phyloP scores from a whole-genome alignment of 1,140 invertebrate species.

The Brachionus paranguensis region DNA sequence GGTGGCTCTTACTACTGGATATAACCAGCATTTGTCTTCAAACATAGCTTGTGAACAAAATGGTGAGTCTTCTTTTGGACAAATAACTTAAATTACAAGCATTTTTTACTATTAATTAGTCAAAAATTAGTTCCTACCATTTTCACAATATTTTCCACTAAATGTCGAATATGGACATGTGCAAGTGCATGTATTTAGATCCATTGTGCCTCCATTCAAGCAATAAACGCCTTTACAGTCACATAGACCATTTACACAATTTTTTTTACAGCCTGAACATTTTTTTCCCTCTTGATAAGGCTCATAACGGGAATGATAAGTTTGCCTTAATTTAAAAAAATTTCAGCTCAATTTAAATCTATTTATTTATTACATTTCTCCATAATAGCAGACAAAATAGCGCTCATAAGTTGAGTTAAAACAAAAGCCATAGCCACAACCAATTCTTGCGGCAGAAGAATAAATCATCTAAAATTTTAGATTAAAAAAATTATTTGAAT shows the following conservation, averaged over 20 bases:
- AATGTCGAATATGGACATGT: constrained; percentile 37
- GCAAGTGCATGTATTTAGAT: constrained; percentile 38
- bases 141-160: constrained; percentile 39
- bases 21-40: constrained; percentile 38
- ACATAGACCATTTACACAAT: constrained; percentile 25
- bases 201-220: constrained; percentile 33
- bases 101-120: background rate
- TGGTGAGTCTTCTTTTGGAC: constrained; percentile 37
- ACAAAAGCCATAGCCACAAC: constrained; percentile 29
- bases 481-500: background rate
- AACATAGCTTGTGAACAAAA: constrained; percentile 31
- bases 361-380: constrained; percentile 23
- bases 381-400: constrained; percentile 39
- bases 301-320: constrained; percentile 21
- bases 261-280: constrained; percentile 11
- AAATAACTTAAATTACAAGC: background rate
- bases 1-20: constrained; percentile 39
- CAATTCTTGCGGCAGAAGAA: constrained; percentile 25
- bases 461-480: constrained; percentile 29
- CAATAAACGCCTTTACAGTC: constrained; percentile 29
- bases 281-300: constrained; percentile 35
- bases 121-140: background rate
- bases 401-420: constrained; percentile 25
- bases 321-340: constrained; percentile 36
- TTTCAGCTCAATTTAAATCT: background rate